A percentile compares a stretch with the other conserved stretches of the same genome.
Evolutionary conservation across 1,140 invertebrate genomes (phyloP).

Genomic region (Thalassaphorura encarpata): DNA sequence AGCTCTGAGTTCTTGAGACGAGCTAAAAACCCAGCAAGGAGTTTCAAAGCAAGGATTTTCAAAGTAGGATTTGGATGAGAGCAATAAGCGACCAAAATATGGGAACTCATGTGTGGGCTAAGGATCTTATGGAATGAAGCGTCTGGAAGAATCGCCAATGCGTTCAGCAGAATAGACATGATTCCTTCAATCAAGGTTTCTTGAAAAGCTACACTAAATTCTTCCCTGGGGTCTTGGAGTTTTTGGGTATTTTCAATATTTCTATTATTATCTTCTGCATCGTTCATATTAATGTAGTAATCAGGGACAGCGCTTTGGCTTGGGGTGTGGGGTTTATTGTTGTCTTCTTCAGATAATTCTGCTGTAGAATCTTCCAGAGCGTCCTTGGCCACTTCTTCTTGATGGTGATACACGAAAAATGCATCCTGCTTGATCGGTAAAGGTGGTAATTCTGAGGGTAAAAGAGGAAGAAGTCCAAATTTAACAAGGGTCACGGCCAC

Average conservation of each 20-base stretch:
- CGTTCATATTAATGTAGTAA: no score
- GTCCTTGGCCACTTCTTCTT: no score
- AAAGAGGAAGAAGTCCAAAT: conserved; percentile 25
- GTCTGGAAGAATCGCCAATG: conserved; percentile 29
- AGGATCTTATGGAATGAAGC: conserved; percentile 20
- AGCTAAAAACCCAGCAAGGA: conserved; percentile 24
- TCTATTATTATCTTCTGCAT: no score
- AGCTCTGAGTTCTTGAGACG: conserved; percentile 20
- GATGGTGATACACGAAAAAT: conserved; percentile 22
- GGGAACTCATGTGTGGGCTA: conserved; percentile 13
- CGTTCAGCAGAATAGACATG: conserved; percentile 28
- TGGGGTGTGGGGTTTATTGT: no score
- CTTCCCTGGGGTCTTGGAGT: no score
- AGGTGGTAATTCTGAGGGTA: conserved; percentile 25
- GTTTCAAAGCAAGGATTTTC: conserved; percentile 25
- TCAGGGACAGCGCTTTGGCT: no score
- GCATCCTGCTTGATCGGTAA: conserved; percentile 23
- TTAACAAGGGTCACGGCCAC: conserved; percentile 17
- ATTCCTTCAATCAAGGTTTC: conserved; percentile 25
- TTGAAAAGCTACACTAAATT: conserved; percentile 26
- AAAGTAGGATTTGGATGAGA: conserved; percentile 23
- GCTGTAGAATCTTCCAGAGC: no score
- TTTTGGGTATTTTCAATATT: no score
- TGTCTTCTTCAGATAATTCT: no score
- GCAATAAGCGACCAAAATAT: conserved; percentile 24